These are phyloP conservation scores for Tetragonula clypearis DNA, from an alignment of 1,140 invertebrate genomes.

Conservation along the genomic window DNA sequence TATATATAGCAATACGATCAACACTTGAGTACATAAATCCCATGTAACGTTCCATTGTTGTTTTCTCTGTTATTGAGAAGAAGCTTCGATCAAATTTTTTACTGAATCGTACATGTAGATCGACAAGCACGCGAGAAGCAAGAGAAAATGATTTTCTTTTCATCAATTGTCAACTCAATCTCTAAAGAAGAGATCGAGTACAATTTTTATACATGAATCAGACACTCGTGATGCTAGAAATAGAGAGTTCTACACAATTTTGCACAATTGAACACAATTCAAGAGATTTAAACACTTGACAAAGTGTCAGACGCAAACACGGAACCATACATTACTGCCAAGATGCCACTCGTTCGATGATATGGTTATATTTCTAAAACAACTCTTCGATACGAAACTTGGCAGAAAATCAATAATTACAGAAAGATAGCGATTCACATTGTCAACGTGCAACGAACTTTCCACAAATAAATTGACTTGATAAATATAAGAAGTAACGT, in stretches of 20 bases:
- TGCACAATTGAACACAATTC: background rate
- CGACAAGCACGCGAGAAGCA: too few species aligned
- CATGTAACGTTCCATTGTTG: background rate
- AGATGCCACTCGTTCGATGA: background rate
- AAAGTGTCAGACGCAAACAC: background rate
- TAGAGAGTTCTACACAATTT: background rate
- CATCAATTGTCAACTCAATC: background rate
- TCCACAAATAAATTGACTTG: background rate
- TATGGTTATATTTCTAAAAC: background rate
- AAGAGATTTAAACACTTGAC: background rate
- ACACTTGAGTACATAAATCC: background rate
- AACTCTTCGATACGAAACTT: background rate
- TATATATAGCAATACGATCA: background rate
- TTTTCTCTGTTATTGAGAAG: background rate
- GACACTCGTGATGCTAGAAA: background rate
- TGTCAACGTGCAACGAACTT: background rate
- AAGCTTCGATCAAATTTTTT: background rate
- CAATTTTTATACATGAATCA: background rate
- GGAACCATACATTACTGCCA: background rate
- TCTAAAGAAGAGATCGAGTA: too few species aligned
- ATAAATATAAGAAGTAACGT: background rate
- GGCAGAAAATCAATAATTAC: conserved; percentile 3
- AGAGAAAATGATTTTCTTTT: background rate
- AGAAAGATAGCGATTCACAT: background rate
- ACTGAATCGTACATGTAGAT: background rate